Evolutionary conservation across 2,797 vertebrate genomes (phyloP).

Genomic region (Lagodon rhomboides): DNA sequence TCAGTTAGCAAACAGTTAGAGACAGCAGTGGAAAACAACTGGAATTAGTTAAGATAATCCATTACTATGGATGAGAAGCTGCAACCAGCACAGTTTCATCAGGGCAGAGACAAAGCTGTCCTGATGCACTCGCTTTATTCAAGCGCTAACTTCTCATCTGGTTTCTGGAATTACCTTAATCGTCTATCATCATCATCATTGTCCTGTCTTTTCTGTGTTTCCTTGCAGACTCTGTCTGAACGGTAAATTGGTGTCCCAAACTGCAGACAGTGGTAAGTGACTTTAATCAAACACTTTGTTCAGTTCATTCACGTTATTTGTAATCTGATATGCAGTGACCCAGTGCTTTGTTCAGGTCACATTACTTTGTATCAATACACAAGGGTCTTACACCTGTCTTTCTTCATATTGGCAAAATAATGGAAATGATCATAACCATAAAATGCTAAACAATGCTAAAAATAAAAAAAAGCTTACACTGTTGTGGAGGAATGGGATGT

Average conservation of each 20-base stretch:
- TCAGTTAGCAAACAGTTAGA: not conserved
- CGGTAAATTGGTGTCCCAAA: conserved; percentile 91
- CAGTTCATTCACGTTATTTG: not conserved
- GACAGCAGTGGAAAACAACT: not conserved
- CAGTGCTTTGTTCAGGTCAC: not conserved
- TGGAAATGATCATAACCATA: not conserved
- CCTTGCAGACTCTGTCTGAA: conserved; percentile 90
- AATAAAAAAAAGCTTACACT: not conserved
- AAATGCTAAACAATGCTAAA: no score
- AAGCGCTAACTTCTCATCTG: not conserved
- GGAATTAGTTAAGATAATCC: not conserved
- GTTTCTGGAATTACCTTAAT: not conserved
- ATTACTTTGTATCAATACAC: not conserved
- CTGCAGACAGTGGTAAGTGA: conserved; percentile 82
- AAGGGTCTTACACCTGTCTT: not conserved
- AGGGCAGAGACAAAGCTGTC: conserved; percentile 2
- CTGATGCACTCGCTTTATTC: not conserved
- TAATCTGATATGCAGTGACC: not conserved
- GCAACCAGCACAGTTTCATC: not conserved
- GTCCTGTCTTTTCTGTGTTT: conserved; percentile 18
- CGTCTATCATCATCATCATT: not conserved
- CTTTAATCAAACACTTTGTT: not conserved
- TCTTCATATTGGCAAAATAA: no score
- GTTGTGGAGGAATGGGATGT: not conserved
- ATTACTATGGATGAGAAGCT: not conserved